These are phyloP conservation scores for Emydura subglobosa DNA, from an alignment of 2,113 vertebrate genomes.

Conservation along the genomic window DNA sequence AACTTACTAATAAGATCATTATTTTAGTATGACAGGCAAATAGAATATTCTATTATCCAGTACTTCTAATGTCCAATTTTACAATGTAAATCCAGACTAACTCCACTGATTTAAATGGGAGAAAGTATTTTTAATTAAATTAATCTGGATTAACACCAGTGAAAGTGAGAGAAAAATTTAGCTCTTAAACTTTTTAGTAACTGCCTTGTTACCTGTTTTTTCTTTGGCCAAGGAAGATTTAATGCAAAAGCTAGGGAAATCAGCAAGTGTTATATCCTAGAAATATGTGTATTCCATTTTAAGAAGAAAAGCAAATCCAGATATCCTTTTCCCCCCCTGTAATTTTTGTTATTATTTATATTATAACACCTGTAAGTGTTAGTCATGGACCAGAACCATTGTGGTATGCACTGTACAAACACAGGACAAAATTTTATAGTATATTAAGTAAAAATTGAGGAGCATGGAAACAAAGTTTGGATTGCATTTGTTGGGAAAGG, in stretches of 20 bases:
- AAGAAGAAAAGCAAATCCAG: background rate
- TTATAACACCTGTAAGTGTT: background rate
- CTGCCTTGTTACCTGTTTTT: background rate
- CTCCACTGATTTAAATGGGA: background rate
- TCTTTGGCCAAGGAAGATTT: background rate
- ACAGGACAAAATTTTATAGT: background rate
- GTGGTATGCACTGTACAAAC: background rate
- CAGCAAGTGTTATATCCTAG: rapidly evolving
- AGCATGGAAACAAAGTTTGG: background rate
- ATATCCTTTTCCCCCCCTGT: rapidly evolving
- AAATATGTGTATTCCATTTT: background rate
- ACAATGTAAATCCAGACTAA: background rate
- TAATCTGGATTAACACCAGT: background rate
- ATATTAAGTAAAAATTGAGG: rapidly evolving
- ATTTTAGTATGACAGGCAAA: background rate
- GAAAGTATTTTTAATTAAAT: background rate
- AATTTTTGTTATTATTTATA: background rate
- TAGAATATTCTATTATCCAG: background rate
- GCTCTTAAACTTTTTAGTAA: background rate
- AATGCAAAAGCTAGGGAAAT: background rate
- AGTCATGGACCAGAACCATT: background rate
- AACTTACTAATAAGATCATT: slow-evolving; percentile 36
- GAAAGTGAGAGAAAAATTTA: rapidly evolving
- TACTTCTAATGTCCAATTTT: background rate
- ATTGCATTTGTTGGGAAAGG: background rate